Percentiles rank a stretch among this genome's conserved stretches.
Evolutionary conservation across 1,140 invertebrate species (phyloP).

Genomic region (Phthorimaea operculella): DNA sequence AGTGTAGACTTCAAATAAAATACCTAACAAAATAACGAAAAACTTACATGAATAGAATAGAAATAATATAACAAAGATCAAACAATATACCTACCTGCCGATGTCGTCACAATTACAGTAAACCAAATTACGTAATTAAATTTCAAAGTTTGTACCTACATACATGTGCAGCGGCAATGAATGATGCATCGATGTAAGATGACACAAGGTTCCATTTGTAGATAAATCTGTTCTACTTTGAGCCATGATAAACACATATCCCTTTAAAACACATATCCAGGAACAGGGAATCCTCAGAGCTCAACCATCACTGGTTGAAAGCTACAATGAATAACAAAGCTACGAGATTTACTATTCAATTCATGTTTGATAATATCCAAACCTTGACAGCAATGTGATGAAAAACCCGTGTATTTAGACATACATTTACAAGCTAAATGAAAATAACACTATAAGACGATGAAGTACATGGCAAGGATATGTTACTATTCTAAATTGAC

Average conservation of each 20-base stretch:
- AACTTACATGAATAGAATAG: too few relatives aligned
- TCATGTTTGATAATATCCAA: constrained; percentile 29
- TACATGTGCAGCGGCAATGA: too few relatives aligned
- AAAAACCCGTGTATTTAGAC: constrained; percentile 16
- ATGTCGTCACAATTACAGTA: too few relatives aligned
- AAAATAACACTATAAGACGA: not conserved
- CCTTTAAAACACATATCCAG: too few relatives aligned
- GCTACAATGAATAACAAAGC: constrained; percentile 18
- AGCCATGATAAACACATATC: not conserved
- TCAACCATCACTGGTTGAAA: not conserved
- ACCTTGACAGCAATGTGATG: constrained; percentile 41
- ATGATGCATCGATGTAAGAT: too few relatives aligned
- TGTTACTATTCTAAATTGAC: constrained; percentile 40
- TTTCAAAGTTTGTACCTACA: too few relatives aligned
- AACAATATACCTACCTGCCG: too few relatives aligned
- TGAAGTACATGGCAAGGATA: constrained; percentile 31
- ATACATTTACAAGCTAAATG: not conserved
- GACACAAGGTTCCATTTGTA: too few relatives aligned
- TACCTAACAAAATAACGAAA: too few relatives aligned
- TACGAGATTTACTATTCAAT: constrained; percentile 23
- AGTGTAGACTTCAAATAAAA: too few relatives aligned
- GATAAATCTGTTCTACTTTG: not conserved
- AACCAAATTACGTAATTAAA: too few relatives aligned
- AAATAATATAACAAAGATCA: too few relatives aligned
- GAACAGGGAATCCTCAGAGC: not conserved